Evolutionary conservation across 2,888 invertebrate species (phyloP), one percentile per base, ranked within the genome.

Genomic region (Callyntrura sp.): DNA sequence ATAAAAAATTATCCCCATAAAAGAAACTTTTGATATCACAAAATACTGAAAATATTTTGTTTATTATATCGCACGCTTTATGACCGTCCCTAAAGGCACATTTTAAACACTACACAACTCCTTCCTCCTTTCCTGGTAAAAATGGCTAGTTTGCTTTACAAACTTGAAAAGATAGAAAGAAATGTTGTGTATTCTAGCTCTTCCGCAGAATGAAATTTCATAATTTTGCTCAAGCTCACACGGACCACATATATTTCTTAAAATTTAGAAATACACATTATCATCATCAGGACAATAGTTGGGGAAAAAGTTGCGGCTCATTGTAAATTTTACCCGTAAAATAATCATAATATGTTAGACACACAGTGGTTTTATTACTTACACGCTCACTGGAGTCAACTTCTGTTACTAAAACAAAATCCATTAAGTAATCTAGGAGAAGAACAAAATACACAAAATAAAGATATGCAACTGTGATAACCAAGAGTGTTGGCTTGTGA

Each of bases 321-420:
- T 84, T 85, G 60, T 85, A 85, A 85, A 76, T 73, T 85, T 60
- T 76, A 12, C n/a, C 60, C 60, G 85, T 76, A 85, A 85, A 76
- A 73, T 73, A 85, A 85, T 84, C 55, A 70, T 76, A 85, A 43
- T 45, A 85, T 20, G 65, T 43, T 17, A 68, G 25, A 25, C 25
- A 45, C n/a, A 70, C 43, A 70, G 70, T 70, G 70, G 70, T 70
- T 70, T 70, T 70, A 70, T 70, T 70, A 70, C 70, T 70, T 70
- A 70, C 70, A 70, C 43, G n/a, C n/a, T n/a, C n/a, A 20, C 45
- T 70, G 45, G 43, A 70, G 20, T 45, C 70, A 35, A 17, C 35
- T 28, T 70, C 70, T 62, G 23, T 25, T 35, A 20, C 62, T 62
- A 83, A 65, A 68, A 83, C 51, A 83, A 55, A 85, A 85, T 85